Evolutionary conservation across 1,140 invertebrate species (phyloP), one percentile per base, ranked within the genome.

Genomic region (Diachasma alloeum): DNA sequence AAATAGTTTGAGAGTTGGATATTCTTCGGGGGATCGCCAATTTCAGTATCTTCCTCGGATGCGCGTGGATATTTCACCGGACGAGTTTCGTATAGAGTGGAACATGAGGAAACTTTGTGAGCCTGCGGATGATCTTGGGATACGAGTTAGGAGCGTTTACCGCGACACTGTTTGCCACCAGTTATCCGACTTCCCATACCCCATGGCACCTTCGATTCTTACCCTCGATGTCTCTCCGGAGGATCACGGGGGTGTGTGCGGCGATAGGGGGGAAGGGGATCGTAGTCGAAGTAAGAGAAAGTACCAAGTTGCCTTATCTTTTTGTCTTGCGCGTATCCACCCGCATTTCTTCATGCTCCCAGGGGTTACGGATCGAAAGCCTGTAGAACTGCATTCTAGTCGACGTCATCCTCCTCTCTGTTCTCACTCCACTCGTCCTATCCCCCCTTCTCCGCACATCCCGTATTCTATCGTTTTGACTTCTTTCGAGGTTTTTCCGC

Each of bases 291-390:
- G 53, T 59, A 59, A 59, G 53, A 59, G 59, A 63, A 63, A 63
- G 59, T 63, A 63, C 59, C 22, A 66, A 68, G 36, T 73, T 79
- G 36, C 66, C 73, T 77, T 77, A 78, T 78, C 74, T 75, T 81
- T 76, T 74, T 76, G 67, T 79, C 70, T 80, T 74, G 72, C 73
- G 37, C 68, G 46, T 79, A 78, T 79, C 75, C 77, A 46, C 77
- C 68, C 74, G 74, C 76, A 80, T 82, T 78, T 81, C 78, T 73
- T 36, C 6, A 75, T 36, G 26, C 63, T 79, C 79, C 79, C 77
- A 48, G 59, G 79, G 75, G 78, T 72, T 73, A 75, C 26, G 42
- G 75, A 80, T 74, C 71, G 77, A 53, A 76, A 69, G 74, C 79
- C 75, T 67, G 44, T 63, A 73, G 36, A 59, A 73, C 56, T 53